Conservation (phyloP, 1,140 invertebrate genomes). For the Chrysomallon squamiferum region DNA sequence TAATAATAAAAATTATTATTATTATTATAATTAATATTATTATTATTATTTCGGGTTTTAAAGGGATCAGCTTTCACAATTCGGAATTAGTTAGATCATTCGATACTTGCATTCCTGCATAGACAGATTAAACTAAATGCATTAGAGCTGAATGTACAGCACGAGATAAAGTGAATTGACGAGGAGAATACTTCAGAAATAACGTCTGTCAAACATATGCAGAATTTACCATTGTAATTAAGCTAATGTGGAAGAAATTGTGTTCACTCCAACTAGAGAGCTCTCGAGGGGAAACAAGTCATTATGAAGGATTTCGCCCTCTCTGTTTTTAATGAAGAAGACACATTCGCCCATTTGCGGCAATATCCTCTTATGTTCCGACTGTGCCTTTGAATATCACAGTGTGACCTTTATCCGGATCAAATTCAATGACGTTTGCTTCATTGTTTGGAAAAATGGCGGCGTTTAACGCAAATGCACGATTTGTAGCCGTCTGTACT, state of each 20-base stretch:
- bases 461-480: not conserved
- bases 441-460: constrained; percentile 5
- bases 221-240: too few species aligned
- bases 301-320: constrained; percentile 4
- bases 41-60: too few species aligned
- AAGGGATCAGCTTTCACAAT: too few species aligned
- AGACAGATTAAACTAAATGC: too few species aligned
- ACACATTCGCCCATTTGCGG: not conserved
- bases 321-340: constrained; percentile 1
- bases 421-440: not conserved
- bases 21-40: too few species aligned
- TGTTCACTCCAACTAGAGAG: constrained; percentile 1
- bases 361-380: constrained; percentile 9
- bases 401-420: constrained; percentile 3
- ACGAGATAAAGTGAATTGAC: too few species aligned
- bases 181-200: too few species aligned
- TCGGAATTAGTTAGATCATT: too few species aligned
- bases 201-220: too few species aligned
- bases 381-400: not conserved
- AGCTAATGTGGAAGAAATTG: not conserved
- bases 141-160: too few species aligned
- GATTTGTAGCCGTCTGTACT: not conserved
- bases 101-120: too few species aligned
- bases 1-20: too few species aligned
- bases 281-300: constrained; percentile 7